Evolutionary conservation across 2,113 vertebrate genomes (phyloP).

Genomic region (Canis aureus): DNA sequence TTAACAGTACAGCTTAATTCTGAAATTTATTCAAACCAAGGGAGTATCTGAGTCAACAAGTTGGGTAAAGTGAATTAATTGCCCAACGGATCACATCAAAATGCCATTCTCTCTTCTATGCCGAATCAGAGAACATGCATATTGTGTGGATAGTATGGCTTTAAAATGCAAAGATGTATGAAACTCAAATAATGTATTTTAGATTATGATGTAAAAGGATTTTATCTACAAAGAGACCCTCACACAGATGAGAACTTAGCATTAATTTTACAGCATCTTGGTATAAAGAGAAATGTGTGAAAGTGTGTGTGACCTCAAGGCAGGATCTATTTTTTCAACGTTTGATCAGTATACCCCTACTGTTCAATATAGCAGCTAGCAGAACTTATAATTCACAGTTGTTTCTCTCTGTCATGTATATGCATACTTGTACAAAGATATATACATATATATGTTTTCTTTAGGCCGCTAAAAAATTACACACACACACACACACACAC

Average conservation of each 20-base stretch:
- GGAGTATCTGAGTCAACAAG: constrained; percentile 48
- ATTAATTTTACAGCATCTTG: neutral
- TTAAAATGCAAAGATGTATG: neutral
- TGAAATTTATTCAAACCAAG: constrained; percentile 63
- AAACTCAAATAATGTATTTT: neutral
- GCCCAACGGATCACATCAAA: constrained; percentile 60
- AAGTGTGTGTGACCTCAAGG: neutral
- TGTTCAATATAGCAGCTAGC: neutral
- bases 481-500: neutral
- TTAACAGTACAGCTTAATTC: constrained; percentile 42
- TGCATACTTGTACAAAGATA: neutral
- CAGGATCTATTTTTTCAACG: neutral
- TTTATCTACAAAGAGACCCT: neutral
- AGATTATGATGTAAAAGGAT: neutral
- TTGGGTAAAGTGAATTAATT: constrained; percentile 56
- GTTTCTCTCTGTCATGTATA: neutral
- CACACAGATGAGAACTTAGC: neutral
- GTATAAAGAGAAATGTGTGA: neutral
- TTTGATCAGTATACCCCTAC: neutral
- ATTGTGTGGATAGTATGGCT: neutral
- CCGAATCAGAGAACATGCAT: neutral
- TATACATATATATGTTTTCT: neutral
- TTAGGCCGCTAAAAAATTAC: neutral
- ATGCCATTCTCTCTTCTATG: neutral
- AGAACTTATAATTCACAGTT: neutral